Conservation (phyloP, 2,888 invertebrate species). For the Unio pictorum region DNA sequence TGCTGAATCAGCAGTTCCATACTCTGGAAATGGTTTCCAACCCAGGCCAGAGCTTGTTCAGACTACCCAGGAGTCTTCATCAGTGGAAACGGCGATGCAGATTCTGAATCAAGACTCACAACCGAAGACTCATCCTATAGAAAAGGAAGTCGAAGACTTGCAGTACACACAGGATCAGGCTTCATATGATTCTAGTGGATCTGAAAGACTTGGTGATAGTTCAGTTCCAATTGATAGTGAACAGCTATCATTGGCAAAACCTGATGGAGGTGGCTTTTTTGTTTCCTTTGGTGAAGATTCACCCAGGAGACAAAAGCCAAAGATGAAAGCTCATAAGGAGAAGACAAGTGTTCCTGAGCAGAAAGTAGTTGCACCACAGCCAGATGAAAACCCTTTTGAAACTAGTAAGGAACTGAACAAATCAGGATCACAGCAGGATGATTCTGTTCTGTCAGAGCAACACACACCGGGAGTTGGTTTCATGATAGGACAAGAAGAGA, state of each 20-base stretch:
- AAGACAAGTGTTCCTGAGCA: conserved; percentile 1
- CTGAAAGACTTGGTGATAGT: background rate
- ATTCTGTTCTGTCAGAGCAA: conserved; percentile 1
- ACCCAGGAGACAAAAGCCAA: conserved; percentile 81
- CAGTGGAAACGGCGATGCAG: conserved; percentile 1
- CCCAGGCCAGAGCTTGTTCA: too few relatives aligned
- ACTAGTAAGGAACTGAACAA: conserved; percentile 6
- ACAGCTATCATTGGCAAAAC: background rate
- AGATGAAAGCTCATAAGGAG: conserved; percentile 1
- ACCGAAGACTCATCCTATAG: conserved; percentile 15
- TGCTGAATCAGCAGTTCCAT: too few relatives aligned
- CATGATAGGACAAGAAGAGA: conserved; percentile 80
- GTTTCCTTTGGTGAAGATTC: conserved; percentile 90
- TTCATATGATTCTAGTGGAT: background rate
- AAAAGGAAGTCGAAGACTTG: background rate
- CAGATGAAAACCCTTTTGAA: background rate
- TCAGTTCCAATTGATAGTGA: too few relatives aligned
- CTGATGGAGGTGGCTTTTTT: conserved; percentile 79
- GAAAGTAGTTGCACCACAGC: conserved; percentile 5
- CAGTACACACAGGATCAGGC: conserved; percentile 2
- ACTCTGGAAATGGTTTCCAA: too few relatives aligned
- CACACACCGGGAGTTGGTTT: conserved; percentile 66
- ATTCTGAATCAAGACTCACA: conserved; percentile 13
- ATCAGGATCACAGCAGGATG: conserved; percentile 2
- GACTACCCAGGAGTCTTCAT: background rate